Conservation (phyloP, 2,888 invertebrate species). For the Matsumyia berberina region DNA sequence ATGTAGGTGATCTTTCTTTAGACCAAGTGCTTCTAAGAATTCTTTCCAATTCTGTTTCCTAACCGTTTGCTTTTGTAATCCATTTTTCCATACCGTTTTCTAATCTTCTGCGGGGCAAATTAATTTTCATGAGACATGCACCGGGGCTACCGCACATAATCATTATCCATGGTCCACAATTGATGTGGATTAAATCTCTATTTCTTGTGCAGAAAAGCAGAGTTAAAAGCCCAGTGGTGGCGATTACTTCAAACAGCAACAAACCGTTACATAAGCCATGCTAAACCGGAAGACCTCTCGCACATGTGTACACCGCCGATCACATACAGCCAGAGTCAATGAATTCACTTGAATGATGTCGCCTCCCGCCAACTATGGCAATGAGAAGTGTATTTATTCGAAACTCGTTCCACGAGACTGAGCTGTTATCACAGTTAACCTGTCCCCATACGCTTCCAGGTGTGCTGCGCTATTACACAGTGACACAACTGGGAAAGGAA, state of each 20-base stretch:
- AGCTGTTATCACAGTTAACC: conserved; percentile 61
- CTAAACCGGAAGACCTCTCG: conserved; percentile 43
- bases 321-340: conserved; percentile 14
- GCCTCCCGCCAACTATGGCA: conserved; percentile 42
- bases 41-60: neutral
- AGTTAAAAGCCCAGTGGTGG: neutral
- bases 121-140: conserved; percentile 6
- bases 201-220: conserved; percentile 16
- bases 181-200: neutral
- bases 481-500: conserved; percentile 41
- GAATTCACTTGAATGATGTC: conserved; percentile 33
- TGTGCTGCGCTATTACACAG: conserved; percentile 43
- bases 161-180: neutral
- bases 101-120: conserved; percentile 10
- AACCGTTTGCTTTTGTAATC: neutral
- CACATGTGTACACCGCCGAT: conserved; percentile 11
- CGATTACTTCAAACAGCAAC: neutral
- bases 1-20: neutral
- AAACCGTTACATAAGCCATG: conserved; percentile 47
- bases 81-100: neutral
- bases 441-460: conserved; percentile 54
- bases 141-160: neutral
- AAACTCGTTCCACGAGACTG: conserved; percentile 53
- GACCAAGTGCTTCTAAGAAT: neutral
- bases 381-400: conserved; percentile 20